These are phyloP conservation scores for Phymastichus coffea DNA, from an alignment of 1,140 invertebrate species.

Conservation along the genomic window DNA sequence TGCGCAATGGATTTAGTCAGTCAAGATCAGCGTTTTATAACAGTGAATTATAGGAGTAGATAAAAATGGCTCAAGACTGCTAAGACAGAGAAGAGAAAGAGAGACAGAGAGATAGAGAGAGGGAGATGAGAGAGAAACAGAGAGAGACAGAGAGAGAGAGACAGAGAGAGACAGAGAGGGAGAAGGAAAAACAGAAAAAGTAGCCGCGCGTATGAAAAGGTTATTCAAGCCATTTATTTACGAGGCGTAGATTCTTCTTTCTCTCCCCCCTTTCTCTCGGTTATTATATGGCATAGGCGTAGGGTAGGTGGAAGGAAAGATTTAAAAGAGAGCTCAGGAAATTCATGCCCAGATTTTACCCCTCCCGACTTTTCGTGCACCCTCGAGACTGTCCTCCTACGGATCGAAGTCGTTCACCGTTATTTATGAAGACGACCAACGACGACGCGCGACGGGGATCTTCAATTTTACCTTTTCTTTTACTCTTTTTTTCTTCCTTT, in stretches of 20 bases:
- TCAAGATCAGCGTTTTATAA: conserved; percentile 18
- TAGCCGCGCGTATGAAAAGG: conserved; percentile 10
- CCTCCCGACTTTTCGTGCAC: not conserved
- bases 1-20: conserved; percentile 5
- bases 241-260: not conserved
- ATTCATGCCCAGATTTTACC: conserved; percentile 20
- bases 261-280: not conserved
- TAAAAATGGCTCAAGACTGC: conserved; percentile 1
- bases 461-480: too few relatives aligned
- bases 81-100: not conserved
- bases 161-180: not conserved
- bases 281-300: conserved; percentile 7
- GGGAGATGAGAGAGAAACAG: not conserved
- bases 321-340: conserved; percentile 24
- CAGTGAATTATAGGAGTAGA: conserved; percentile 19
- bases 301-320: conserved; percentile 1
- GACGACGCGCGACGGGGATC: too few relatives aligned
- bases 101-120: not conserved
- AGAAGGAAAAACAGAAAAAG: not conserved
- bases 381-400: not conserved
- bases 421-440: conserved; percentile 7
- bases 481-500: too few relatives aligned
- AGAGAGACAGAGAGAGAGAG: not conserved
- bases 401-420: conserved; percentile 5
- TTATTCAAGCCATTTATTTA: conserved; percentile 26